Base-by-base conservation (phyloP, 2,113 vertebrate genomes). In the Acrocephalus kingi region DNA sequence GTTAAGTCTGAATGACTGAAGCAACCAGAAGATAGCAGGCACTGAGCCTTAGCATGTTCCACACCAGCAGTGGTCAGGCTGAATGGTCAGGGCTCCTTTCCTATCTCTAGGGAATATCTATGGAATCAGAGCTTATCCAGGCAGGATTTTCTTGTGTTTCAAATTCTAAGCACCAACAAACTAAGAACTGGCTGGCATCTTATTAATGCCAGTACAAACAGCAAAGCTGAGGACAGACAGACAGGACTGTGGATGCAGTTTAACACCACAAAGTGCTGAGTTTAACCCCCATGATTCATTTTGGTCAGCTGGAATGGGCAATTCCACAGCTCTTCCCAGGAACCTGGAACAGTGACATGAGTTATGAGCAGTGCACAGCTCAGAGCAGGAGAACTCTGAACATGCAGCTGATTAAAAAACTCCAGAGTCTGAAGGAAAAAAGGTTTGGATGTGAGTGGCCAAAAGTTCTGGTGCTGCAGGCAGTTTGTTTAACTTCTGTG, bases 11-110 rank as follows among this genome's bases (percentile, higher is more conserved):
- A 85, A 43, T 28, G 30, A 78, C 30, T 35, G 48, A 78, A 41
- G 43, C 28, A 67, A 49, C 6, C 25, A 59, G 4, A 59, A 73
- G 45, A 3, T 59, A 58, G 62, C 54, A 52, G 52, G 28, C 51
- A 45, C 0, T 59, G 41, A 45, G 56, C 3, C 23, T 15, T 30
- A 75, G 30, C 8, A 27, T 0, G 0, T 12, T 33, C 46, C 39
- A 14, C 2, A 45, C 18, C 89, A 66, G 66, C 10, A 79, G 43
- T 0, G 9, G 18, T 4, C 51, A 48, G 31, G 41, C 37, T 67
- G 22, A 41, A 22, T 0, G 14, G 14, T 31, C 68, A 46, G 35
- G 9, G 27, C 3, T 64, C 51, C 43, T 45, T 17, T 63, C 58
- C 30, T 25, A 5, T 2, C 27, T 15, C 55, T 14, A 55, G 35